Evolutionary conservation across 2,113 vertebrate species (phyloP).

Genomic region (Raja brachyura): DNA sequence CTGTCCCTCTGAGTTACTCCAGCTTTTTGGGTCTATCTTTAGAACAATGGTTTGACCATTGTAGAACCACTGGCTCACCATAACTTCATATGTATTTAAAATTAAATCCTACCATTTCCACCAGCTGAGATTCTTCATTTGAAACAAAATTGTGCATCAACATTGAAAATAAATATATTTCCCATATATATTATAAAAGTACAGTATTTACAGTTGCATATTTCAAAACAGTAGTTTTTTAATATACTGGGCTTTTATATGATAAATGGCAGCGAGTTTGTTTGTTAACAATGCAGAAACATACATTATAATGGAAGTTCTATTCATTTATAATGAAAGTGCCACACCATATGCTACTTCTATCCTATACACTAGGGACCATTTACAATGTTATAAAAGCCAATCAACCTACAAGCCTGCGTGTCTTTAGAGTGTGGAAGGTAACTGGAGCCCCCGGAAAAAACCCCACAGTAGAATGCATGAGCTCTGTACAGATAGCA

Average conservation of each 20-base stretch:
- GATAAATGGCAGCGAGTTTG: neutral
- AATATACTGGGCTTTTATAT: neutral
- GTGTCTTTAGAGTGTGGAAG: too few species aligned
- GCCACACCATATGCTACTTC: too few species aligned
- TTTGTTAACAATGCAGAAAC: neutral
- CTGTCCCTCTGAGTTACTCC: too few species aligned
- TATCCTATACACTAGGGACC: too few species aligned
- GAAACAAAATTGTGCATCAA: too few species aligned
- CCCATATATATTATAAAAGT: neutral
- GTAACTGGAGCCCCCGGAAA: too few species aligned
- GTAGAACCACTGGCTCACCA: neutral
- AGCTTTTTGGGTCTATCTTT: slow-evolving; percentile 6
- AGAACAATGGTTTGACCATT: slow-evolving; percentile 53
- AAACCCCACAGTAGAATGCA: too few species aligned
- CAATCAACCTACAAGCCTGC: too few species aligned
- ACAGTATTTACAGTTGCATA: neutral
- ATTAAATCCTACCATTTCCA: neutral
- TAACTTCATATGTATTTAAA: neutral
- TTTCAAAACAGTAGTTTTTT: neutral
- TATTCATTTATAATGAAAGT: neutral
- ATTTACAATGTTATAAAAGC: too few species aligned
- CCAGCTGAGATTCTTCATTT: too few species aligned
- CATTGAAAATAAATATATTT: neutral
- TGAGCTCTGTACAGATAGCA: too few species aligned
- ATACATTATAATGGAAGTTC: neutral